A percentile compares a stretch with the other conserved stretches of the same genome.
Evolutionary conservation across 2,113 vertebrate species (phyloP).

Genomic region (Rhinoderma darwinii): DNA sequence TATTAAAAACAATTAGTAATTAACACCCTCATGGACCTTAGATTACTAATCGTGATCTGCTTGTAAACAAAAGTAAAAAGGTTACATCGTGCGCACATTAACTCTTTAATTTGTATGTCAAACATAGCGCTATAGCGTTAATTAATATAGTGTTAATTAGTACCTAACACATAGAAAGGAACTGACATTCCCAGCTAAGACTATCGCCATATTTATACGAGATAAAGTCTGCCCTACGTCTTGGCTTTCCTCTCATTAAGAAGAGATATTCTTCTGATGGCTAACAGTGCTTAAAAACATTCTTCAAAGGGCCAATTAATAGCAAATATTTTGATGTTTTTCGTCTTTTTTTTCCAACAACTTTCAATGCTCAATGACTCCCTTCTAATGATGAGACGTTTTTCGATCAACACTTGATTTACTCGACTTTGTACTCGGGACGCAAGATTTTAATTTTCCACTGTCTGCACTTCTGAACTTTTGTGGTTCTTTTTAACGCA

Average conservation of each 20-base stretch:
- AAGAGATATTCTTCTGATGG: conserved; percentile 67
- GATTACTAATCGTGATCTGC: conserved; percentile 20
- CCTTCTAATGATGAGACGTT: background rate
- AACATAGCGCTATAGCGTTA: conserved; percentile 61
- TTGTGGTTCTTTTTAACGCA: conserved; percentile 37
- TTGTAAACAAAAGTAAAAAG: conserved; percentile 36
- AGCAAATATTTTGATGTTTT: conserved; percentile 64
- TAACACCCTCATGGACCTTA: conserved; percentile 60
- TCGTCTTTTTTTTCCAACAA: conserved; percentile 59
- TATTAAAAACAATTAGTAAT: conserved; percentile 2
- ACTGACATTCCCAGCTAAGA: conserved; percentile 69
- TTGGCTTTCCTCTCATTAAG: conserved; percentile 72
- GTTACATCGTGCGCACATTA: background rate
- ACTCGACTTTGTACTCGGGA: conserved; percentile 23
- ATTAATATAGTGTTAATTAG: conserved; percentile 66
- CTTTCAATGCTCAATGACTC: background rate
- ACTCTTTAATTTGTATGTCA: conserved; percentile 55
- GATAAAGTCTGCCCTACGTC: conserved; percentile 69
- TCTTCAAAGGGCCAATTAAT: conserved; percentile 63
- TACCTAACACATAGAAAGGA: conserved; percentile 68
- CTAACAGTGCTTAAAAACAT: conserved; percentile 69
- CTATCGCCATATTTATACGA: conserved; percentile 69
- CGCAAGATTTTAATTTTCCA: conserved; percentile 54
- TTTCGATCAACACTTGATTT: conserved; percentile 42
- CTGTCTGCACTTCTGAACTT: conserved; percentile 51